A percentile compares a stretch with the other conserved stretches of the same genome.
phyloP scores from a whole-genome alignment of 2,113 vertebrate genomes.

The Seriola quinqueradiata region DNA sequence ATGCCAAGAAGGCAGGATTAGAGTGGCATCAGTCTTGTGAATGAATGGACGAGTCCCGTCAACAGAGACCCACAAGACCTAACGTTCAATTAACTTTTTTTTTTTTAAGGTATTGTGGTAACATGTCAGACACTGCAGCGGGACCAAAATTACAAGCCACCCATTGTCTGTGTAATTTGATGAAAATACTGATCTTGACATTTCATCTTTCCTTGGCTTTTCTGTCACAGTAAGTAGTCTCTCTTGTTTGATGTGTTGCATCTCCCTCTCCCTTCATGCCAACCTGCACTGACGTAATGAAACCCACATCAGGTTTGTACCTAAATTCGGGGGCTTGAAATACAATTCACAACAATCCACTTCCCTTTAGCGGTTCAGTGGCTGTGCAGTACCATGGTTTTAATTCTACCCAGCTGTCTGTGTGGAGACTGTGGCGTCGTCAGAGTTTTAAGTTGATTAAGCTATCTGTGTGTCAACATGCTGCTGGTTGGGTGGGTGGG shows the following conservation, averaged over 20 bases:
- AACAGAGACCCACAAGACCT: constrained; percentile 15
- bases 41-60: constrained; percentile 11
- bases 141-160: constrained; percentile 50
- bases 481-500: not conserved
- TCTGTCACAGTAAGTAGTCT: constrained; percentile 12
- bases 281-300: not conserved
- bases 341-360: not conserved
- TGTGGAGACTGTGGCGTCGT: constrained; percentile 5
- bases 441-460: constrained; percentile 44
- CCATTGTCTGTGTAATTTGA: constrained; percentile 39
- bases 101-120: constrained; percentile 37
- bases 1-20: not conserved
- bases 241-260: constrained; percentile 1
- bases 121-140: constrained; percentile 35
- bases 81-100: constrained; percentile 54
- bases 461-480: constrained; percentile 21
- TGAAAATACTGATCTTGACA: constrained; percentile 27
- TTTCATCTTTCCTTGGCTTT: constrained; percentile 28
- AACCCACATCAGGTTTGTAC: not conserved
- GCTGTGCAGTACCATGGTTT: not conserved
- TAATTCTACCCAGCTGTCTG: constrained; percentile 13
- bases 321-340: not conserved
- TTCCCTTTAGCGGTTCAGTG: not conserved
- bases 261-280: not conserved
- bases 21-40: constrained; percentile 6